phyloP scores from a whole-genome alignment of 2,113 vertebrate genomes.

The Otolemur garnettii region DNA sequence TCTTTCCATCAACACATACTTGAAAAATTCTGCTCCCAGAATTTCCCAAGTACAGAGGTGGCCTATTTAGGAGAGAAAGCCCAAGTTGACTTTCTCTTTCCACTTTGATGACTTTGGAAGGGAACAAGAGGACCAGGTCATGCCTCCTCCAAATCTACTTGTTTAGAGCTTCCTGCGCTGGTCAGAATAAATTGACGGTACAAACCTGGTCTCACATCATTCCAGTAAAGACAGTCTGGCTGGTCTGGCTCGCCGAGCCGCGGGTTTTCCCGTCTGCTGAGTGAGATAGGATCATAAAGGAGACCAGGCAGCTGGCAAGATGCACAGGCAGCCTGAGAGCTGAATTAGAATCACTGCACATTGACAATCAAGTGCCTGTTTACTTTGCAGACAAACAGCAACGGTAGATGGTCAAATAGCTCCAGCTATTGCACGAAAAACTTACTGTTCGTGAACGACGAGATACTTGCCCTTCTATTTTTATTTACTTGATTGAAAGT shows the following conservation, averaged over 20 bases:
- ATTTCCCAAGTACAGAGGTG: neutral
- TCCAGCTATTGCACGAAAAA: slow-evolving; percentile 55
- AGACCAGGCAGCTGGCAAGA: neutral
- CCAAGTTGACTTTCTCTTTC: neutral
- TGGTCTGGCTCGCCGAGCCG: neutral
- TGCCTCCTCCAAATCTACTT: neutral
- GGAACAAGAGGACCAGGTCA: neutral
- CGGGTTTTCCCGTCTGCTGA: neutral
- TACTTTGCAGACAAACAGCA: slow-evolving; percentile 61
- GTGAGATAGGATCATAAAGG: slow-evolving; percentile 10
- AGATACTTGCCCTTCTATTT: slow-evolving; percentile 62
- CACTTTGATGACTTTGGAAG: slow-evolving; percentile 42
- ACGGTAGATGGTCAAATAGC: slow-evolving; percentile 50
- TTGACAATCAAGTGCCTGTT: slow-evolving; percentile 34
- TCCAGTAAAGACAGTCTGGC: neutral
- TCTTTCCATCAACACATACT: slow-evolving; percentile 48
- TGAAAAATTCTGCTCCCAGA: neutral
- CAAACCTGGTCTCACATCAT: neutral
- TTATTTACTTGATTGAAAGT: slow-evolving; percentile 70
- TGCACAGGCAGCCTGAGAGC: neutral
- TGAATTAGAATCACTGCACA: neutral
- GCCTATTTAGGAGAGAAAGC: neutral
- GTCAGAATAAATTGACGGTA: slow-evolving; percentile 34
- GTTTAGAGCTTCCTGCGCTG: slow-evolving; percentile 17
- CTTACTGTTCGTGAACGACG: slow-evolving; percentile 48